phyloP scores from a whole-genome alignment of 2,113 vertebrate species.

The Muscicapa adusta region DNA sequence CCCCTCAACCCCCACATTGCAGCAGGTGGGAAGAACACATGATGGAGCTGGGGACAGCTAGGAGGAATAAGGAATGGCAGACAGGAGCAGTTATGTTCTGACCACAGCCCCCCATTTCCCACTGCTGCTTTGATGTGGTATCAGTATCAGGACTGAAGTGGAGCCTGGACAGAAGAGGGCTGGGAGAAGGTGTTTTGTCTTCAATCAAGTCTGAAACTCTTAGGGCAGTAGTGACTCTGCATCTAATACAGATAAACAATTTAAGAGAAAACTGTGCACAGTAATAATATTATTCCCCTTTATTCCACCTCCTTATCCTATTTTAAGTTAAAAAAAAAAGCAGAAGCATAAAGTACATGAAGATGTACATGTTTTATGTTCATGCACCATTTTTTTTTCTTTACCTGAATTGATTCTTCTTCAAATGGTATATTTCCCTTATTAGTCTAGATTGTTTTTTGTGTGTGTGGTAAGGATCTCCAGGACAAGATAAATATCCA shows the following conservation, averaged over 20 bases:
- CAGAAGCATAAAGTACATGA: not conserved
- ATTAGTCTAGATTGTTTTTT: not conserved
- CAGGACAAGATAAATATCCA: not conserved
- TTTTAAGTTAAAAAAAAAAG: not conserved
- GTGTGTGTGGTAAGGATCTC: not conserved
- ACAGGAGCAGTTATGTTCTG: accelerated
- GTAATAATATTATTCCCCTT: not conserved
- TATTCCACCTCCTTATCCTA: not conserved
- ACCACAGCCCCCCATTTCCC: not conserved
- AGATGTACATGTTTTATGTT: not conserved
- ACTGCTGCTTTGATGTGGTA: not conserved
- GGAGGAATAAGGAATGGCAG: not conserved
- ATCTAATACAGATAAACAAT: not conserved
- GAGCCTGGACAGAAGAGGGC: not conserved
- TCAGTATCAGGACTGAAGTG: not conserved
- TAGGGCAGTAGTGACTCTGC: not conserved
- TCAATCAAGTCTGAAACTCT: not conserved
- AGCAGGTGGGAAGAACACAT: not conserved
- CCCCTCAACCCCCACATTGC: not conserved
- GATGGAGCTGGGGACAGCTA: not conserved
- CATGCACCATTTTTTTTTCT: not conserved
- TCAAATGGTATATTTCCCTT: not conserved
- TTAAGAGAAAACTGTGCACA: not conserved
- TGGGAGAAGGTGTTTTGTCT: not conserved
- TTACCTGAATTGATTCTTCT: not conserved